A percentile compares a stretch with the other conserved stretches of the same genome.
Conservation (phyloP, 2,113 vertebrate genomes). For the Passer domesticus region DNA sequence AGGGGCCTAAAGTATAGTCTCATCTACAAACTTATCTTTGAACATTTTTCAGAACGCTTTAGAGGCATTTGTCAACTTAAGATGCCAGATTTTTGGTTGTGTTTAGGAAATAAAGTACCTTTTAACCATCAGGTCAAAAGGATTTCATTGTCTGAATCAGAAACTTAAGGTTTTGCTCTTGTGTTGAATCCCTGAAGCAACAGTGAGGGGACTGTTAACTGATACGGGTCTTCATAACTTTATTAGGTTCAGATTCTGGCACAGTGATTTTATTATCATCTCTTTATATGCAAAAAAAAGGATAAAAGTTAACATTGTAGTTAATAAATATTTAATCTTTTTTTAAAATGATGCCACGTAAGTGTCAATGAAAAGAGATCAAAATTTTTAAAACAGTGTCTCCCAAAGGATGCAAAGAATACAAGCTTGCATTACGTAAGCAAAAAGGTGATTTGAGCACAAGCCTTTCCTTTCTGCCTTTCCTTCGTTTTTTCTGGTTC, state of each 20-base stretch:
- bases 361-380: not conserved
- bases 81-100: not conserved
- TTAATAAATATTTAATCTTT: not conserved
- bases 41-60: not conserved
- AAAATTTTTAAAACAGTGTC: not conserved
- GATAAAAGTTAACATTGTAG: not conserved
- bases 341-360: rapidly evolving
- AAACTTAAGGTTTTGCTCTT: not conserved
- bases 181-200: not conserved
- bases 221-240: not conserved
- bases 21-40: not conserved
- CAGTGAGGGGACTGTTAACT: not conserved
- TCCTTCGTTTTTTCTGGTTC: not conserved
- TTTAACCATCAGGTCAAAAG: not conserved
- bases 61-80: not conserved
- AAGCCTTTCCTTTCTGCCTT: not conserved
- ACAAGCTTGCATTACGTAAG: not conserved
- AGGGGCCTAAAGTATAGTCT: not conserved
- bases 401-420: not conserved
- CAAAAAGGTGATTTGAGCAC: rapidly evolving
- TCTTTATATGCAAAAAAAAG: not conserved
- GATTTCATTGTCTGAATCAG: not conserved
- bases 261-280: not conserved
- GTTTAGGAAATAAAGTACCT: not conserved
- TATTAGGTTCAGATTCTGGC: not conserved